Evolutionary conservation across 2,888 invertebrate genomes (phyloP).

Genomic region (Hydriomena furcata): DNA sequence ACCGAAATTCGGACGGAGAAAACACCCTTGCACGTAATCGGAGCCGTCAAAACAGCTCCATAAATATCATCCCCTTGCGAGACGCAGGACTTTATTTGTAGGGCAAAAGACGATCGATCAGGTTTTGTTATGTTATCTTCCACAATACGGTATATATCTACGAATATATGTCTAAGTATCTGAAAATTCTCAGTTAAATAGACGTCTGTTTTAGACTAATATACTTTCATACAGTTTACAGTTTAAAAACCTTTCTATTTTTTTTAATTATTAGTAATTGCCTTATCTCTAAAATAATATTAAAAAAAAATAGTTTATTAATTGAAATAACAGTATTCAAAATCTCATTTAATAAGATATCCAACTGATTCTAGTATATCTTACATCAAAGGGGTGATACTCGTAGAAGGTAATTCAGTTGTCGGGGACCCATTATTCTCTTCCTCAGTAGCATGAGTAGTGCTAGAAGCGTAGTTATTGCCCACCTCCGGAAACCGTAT

Average conservation of each 20-base stretch:
- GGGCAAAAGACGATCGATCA: constrained; percentile 8
- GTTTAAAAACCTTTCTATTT: no score
- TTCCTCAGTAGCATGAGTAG: background rate
- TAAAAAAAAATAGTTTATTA: no score
- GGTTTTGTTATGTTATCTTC: background rate
- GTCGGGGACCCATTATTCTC: background rate
- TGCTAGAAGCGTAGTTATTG: background rate
- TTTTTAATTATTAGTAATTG: no score
- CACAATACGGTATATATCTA: no score
- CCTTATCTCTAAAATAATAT: no score
- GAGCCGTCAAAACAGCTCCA: constrained; percentile 59
- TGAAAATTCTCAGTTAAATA: no score
- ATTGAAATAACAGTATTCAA: background rate
- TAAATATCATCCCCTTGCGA: constrained; percentile 56
- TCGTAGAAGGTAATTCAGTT: background rate
- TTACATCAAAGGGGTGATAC: background rate
- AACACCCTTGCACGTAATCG: constrained; percentile 48
- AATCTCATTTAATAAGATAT: constrained; percentile 3
- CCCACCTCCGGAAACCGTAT: constrained; percentile 26
- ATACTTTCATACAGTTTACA: no score
- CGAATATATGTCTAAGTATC: no score
- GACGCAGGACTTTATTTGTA: constrained; percentile 18
- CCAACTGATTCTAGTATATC: background rate
- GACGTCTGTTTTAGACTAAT: no score
- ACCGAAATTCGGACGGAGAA: constrained; percentile 52